Evolutionary conservation across 2,888 invertebrate species (phyloP), one percentile per base, ranked within the genome.

Genomic region (Penaeus monodon): DNA sequence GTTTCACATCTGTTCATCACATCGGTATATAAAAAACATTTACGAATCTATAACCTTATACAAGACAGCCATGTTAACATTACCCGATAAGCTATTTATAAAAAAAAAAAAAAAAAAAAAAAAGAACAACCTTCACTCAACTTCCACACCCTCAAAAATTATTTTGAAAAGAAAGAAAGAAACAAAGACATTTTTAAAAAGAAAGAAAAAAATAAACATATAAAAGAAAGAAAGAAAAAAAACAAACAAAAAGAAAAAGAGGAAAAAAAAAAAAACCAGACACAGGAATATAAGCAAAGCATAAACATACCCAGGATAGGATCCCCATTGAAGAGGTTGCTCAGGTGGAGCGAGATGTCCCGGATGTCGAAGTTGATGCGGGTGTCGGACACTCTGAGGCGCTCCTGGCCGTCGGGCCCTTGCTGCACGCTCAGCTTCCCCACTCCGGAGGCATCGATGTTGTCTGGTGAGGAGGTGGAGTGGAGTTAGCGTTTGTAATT

Each of bases 311-410:
- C 96, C 91, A 96, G 95, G 85, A 96, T 94, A 91, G 95, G 96
- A 91, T 95, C 95, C 81, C 95, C 94, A 92, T 96, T 96, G 89
- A 96, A 94, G 14, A 95, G 94, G 91, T 96, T 94, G 81, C 93
- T 93, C 33, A 95, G 92, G 89, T 94, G 93, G 38, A 94, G 93
- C 27, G 93, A 93, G 92, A 94, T 93, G 7, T 92, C 92, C 22
- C 93, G 93, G 84, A 94, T 93, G 77, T 92, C 92, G 91, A 94
- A 94, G 66, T 93, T 93, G 0, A 94, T 94, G 90, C 93, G 93
- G 94, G 94, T 94, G 66, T 93, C 92, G 78, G 93, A 93, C 66
- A 94, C 93, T 91, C 91, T 92, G 92, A 92, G 91, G 6, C 93
- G 91, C 91, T 93, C 93, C 85, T 92, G 91, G 63, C 92, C 93